Conservation (phyloP, 2,113 vertebrate genomes). For the Pachyramphus minor region DNA sequence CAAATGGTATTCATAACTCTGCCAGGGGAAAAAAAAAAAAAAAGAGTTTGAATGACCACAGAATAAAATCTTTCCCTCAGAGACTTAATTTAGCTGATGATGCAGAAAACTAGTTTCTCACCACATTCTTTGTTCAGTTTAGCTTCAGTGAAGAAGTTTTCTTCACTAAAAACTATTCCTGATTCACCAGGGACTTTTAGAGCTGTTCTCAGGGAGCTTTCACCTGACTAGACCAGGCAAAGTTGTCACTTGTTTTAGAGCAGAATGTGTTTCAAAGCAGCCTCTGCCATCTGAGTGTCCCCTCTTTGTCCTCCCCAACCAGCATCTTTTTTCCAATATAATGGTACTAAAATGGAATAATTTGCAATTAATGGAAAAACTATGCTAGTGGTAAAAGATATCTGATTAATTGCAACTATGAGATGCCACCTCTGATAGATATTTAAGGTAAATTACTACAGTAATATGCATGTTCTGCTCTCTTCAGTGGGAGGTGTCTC, state of each 20-base stretch:
- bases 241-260: neutral
- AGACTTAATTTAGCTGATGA: neutral
- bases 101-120: neutral
- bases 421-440: neutral
- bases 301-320: neutral
- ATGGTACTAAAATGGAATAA: neutral
- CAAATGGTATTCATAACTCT: neutral
- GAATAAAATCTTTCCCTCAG: neutral
- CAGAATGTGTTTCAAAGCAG: neutral
- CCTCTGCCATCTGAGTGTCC: neutral
- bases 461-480: neutral
- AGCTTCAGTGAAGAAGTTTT: neutral
- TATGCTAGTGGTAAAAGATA: neutral
- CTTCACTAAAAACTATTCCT: neutral
- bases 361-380: neutral
- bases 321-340: neutral
- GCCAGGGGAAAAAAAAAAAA: neutral
- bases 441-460: neutral
- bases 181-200: neutral
- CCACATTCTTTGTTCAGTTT: neutral
- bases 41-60: neutral
- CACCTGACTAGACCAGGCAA: neutral
- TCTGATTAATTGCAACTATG: neutral
- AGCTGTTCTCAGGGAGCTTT: neutral
- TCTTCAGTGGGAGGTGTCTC: slow-evolving; percentile 40